A percentile compares a stretch with the other conserved stretches of the same genome.
Conservation (phyloP, 2,888 invertebrate genomes). For the Odontocolon sp. region DNA sequence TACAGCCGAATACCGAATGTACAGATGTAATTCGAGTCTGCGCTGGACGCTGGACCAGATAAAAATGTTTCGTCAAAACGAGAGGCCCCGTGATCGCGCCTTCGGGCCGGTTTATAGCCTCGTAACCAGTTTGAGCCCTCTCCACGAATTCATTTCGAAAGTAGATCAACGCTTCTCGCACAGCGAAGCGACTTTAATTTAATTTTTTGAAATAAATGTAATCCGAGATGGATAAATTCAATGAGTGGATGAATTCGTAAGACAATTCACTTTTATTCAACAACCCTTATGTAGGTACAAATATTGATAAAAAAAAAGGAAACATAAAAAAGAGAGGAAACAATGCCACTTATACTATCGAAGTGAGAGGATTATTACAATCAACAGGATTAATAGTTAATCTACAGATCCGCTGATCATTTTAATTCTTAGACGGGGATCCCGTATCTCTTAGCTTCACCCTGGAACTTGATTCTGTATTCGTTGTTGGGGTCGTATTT, state of each 20-base stretch:
- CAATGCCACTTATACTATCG: background rate
- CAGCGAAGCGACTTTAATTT: too few relatives aligned
- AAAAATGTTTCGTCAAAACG: too few relatives aligned
- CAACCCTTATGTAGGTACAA: constrained; percentile 9
- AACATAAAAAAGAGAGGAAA: background rate
- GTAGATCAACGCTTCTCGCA: too few relatives aligned
- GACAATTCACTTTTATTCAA: constrained; percentile 36
- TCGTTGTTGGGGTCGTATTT: constrained; percentile 87
- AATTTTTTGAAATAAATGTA: background rate
- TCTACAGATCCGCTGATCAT: background rate
- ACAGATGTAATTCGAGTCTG: too few relatives aligned
- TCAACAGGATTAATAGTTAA: background rate
- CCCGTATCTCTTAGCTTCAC: constrained; percentile 80
- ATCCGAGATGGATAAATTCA: background rate
- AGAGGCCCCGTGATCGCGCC: too few relatives aligned
- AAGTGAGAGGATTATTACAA: background rate
- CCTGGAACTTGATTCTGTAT: constrained; percentile 86
- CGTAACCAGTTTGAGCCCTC: too few relatives aligned
- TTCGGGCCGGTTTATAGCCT: too few relatives aligned
- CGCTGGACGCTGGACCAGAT: too few relatives aligned
- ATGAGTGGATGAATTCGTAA: background rate
- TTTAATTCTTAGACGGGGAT: constrained; percentile 67
- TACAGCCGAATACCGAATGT: too few relatives aligned
- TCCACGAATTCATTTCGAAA: too few relatives aligned
- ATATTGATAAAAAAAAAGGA: background rate